Percentiles rank a stretch among this genome's conserved stretches.
Evolutionary conservation across 2,888 invertebrate genomes (phyloP).

Genomic region (Glyphotaelius pellucidus): DNA sequence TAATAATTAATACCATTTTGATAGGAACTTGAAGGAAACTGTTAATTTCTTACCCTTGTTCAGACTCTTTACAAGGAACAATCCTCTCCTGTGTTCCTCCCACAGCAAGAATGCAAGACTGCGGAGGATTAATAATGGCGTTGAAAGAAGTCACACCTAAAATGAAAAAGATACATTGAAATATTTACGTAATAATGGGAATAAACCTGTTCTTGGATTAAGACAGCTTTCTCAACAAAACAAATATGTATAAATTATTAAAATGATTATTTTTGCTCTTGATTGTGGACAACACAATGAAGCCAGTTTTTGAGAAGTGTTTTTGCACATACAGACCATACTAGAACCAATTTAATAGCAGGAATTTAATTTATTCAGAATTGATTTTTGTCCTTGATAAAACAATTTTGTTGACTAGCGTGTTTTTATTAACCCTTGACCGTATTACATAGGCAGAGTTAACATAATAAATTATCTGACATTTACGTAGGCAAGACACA

Average conservation of each 20-base stretch:
- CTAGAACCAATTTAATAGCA: background rate
- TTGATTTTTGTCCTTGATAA: background rate
- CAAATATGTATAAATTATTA: background rate
- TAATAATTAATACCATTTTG: background rate
- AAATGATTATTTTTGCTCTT: background rate
- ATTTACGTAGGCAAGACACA: background rate
- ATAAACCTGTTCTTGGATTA: background rate
- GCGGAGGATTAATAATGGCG: conserved; percentile 97
- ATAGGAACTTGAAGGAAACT: background rate
- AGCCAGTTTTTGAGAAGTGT: background rate
- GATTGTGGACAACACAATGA: background rate
- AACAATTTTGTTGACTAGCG: background rate
- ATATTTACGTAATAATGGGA: background rate
- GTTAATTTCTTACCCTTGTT: conserved; percentile 82
- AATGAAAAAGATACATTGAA: conserved; percentile 53
- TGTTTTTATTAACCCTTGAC: background rate
- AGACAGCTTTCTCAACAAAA: background rate
- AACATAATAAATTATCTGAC: background rate
- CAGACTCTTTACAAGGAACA: conserved; percentile 83
- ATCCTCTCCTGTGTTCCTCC: conserved; percentile 88
- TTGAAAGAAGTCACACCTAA: conserved; percentile 90
- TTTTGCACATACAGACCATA: background rate
- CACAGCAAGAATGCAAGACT: conserved; percentile 94
- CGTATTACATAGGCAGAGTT: background rate
- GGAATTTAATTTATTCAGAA: background rate